Evolutionary conservation across 2,797 vertebrate genomes (phyloP).

Genomic region (Manis crassicaudata): DNA sequence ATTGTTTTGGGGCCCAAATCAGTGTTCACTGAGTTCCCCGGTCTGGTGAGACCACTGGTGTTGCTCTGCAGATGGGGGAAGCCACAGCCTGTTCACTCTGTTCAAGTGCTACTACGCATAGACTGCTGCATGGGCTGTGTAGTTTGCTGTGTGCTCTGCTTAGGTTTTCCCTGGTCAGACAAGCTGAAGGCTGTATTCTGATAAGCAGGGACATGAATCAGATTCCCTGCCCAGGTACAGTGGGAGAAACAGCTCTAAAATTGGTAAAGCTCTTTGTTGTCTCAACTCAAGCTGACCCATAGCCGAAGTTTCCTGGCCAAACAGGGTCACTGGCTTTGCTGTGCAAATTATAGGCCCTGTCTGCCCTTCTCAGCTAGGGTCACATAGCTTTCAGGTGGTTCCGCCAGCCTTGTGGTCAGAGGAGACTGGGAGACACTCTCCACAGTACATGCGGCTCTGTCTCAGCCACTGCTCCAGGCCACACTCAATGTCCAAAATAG

Average conservation of each 20-base stretch:
- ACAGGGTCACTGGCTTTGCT: not conserved
- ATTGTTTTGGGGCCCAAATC: not conserved
- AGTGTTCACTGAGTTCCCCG: not conserved
- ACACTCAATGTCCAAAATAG: not conserved
- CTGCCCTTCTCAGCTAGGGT: not conserved
- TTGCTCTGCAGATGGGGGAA: not conserved
- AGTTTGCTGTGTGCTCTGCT: not conserved
- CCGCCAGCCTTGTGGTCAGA: not conserved
- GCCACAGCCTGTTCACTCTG: not conserved
- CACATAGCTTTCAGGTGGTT: not conserved
- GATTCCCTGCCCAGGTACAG: not conserved
- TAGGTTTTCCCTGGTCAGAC: not conserved
- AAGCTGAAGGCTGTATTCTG: not conserved
- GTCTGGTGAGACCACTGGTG: not conserved
- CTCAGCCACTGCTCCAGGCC: not conserved
- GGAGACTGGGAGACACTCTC: not conserved
- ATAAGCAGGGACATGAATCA: not conserved
- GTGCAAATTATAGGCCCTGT: not conserved
- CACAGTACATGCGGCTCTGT: not conserved
- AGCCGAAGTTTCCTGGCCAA: not conserved
- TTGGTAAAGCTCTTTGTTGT: not conserved
- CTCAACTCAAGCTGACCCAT: not conserved
- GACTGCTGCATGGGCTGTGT: not conserved
- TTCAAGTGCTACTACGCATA: not conserved
- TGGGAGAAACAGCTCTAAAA: not conserved